Conservation (phyloP, 2,797 vertebrate species). For the Rachycentron canadum region DNA sequence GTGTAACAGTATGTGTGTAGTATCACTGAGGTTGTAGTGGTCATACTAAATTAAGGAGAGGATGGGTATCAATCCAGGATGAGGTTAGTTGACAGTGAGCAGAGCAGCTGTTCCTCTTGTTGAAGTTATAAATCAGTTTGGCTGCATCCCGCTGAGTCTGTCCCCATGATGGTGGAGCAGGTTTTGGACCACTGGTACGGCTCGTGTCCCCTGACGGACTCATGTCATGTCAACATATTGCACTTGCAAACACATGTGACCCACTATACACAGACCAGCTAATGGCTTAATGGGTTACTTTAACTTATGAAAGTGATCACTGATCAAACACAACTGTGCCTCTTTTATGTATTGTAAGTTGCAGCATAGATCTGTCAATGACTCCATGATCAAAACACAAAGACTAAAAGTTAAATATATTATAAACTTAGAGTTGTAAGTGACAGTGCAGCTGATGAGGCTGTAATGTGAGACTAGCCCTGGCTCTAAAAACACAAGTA, state of each 20-base stretch:
- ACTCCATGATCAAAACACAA: neutral
- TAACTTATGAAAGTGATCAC: neutral
- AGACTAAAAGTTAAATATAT: neutral
- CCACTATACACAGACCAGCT: neutral
- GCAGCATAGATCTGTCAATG: neutral
- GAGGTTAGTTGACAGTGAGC: conserved; percentile 76
- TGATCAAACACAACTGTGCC: neutral
- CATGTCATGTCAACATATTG: conserved; percentile 47
- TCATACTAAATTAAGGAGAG: conserved; percentile 83
- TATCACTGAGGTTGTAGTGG: conserved; percentile 66
- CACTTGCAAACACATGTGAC: conserved; percentile 49
- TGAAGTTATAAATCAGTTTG: conserved; percentile 80
- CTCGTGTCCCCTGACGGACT: conserved; percentile 41
- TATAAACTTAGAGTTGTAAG: conserved; percentile 26
- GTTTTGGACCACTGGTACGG: conserved; percentile 28
- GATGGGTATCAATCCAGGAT: conserved; percentile 73
- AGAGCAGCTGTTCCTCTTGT: conserved; percentile 81
- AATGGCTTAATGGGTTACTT: neutral
- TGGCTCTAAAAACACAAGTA: conserved; percentile 42
- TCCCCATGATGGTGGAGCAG: conserved; percentile 43
- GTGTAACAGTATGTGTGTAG: conserved; percentile 32
- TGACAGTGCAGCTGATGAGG: conserved; percentile 38
- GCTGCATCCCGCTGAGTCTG: conserved; percentile 59
- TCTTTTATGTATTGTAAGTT: neutral
- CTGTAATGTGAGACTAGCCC: conserved; percentile 57